phyloP scores from a whole-genome alignment of 2,888 invertebrate species.

The Eilema depressum region DNA sequence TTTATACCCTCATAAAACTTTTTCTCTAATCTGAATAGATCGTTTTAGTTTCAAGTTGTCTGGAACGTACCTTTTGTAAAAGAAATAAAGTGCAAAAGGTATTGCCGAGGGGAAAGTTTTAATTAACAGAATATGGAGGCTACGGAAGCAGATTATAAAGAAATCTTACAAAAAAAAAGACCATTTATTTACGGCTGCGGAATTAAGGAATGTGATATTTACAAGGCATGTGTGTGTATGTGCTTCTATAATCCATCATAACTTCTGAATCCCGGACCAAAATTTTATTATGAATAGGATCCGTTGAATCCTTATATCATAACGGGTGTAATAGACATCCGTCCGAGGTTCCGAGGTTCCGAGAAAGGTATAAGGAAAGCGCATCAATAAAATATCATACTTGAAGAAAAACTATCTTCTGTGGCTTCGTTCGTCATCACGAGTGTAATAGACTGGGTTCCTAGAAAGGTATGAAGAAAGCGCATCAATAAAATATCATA shows the following conservation, averaged over 20 bases:
- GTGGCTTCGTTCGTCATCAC: neutral
- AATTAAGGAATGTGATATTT: neutral
- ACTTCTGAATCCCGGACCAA: neutral
- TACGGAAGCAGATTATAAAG: neutral
- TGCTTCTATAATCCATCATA: neutral
- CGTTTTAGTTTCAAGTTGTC: neutral
- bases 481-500: neutral
- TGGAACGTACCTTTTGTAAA: neutral
- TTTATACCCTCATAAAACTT: neutral
- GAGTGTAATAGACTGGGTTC: neutral
- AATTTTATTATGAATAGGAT: neutral
- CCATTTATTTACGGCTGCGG: neutral
- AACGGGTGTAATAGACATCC: neutral
- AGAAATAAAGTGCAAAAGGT: conserved; percentile 1
- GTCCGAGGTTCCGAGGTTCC: no score
- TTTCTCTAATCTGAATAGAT: neutral
- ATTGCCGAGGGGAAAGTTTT: neutral
- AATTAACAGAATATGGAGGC: neutral
- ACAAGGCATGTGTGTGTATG: neutral
- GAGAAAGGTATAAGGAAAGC: neutral
- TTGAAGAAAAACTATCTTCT: neutral
- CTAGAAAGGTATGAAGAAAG: neutral
- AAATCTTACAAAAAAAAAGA: neutral
- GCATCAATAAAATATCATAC: neutral
- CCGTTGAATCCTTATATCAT: neutral